Percentiles rank a stretch among this genome's conserved stretches.
These are phyloP conservation scores for Dioctria linearis DNA, from an alignment of 2,888 invertebrate species.

Conservation along the genomic window DNA sequence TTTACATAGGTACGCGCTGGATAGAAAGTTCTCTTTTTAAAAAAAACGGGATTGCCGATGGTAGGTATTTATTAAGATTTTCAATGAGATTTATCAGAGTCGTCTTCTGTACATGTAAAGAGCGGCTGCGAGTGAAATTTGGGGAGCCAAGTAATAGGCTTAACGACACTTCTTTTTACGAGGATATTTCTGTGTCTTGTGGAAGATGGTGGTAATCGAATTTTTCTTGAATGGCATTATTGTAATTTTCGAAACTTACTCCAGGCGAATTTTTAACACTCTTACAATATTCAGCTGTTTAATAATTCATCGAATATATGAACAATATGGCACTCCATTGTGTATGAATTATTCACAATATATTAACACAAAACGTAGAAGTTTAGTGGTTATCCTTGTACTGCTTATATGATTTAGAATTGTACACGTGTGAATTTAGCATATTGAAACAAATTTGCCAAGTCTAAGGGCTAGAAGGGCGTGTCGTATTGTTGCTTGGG, in stretches of 20 bases:
- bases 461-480: too few relatives aligned
- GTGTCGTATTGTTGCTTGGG: too few relatives aligned
- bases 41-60: not conserved
- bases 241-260: conserved; percentile 20
- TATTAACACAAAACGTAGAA: too few relatives aligned
- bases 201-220: conserved; percentile 35
- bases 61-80: conserved; percentile 30
- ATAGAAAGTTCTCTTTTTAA: not conserved
- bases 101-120: conserved; percentile 10
- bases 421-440: too few relatives aligned
- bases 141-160: conserved; percentile 28
- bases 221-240: conserved; percentile 10
- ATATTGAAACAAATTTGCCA: too few relatives aligned
- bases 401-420: too few relatives aligned
- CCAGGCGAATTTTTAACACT: not conserved
- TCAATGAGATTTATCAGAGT: conserved; percentile 30
- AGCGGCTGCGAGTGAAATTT: conserved; percentile 9
- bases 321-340: too few relatives aligned
- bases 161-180: conserved; percentile 28
- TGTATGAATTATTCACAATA: too few relatives aligned
- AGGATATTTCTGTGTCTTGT: not conserved
- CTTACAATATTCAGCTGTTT: too few relatives aligned
- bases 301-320: too few relatives aligned
- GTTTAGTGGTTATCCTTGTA: too few relatives aligned
- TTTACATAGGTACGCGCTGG: conserved; percentile 16